Conservation (phyloP, 2,888 invertebrate species). For the Lasioglossum malachurum region DNA sequence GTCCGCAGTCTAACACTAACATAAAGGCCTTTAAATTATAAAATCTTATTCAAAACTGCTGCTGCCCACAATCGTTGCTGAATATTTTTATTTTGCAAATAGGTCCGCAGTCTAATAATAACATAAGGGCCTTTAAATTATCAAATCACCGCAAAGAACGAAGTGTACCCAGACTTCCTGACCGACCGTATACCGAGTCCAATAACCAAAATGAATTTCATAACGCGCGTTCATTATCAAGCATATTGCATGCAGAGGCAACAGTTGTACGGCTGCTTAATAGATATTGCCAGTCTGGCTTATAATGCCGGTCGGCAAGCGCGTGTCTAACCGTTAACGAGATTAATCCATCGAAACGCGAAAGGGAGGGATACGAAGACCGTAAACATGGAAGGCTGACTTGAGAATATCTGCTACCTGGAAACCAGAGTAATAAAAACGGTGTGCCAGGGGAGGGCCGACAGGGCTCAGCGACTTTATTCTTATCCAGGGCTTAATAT, state of each 20-base stretch:
- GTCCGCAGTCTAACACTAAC: too few relatives aligned
- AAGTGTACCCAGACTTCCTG: neutral
- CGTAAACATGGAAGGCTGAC: slow-evolving; percentile 44
- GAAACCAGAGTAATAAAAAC: slow-evolving; percentile 40
- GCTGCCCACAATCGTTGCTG: too few relatives aligned
- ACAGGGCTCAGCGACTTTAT: slow-evolving; percentile 22
- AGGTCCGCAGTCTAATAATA: too few relatives aligned
- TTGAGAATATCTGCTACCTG: slow-evolving; percentile 24
- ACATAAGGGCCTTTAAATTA: too few relatives aligned
- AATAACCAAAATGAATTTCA: neutral
- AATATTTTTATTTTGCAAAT: too few relatives aligned
- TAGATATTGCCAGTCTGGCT: slow-evolving; percentile 21
- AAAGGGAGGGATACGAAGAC: slow-evolving; percentile 5
- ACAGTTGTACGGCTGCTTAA: slow-evolving; percentile 16
- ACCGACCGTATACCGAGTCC: neutral
- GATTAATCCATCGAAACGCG: slow-evolving; percentile 47
- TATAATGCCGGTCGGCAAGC: neutral
- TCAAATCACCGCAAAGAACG: neutral
- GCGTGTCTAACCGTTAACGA: slow-evolving; percentile 40
- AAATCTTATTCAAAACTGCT: too few relatives aligned
- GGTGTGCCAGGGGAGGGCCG: neutral
- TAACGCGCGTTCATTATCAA: neutral
- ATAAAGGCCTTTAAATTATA: too few relatives aligned
- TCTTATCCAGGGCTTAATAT: slow-evolving; percentile 32
- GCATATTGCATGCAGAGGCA: neutral